Percentiles rank a stretch among this genome's conserved stretches.
Conservation (phyloP, 2,888 invertebrate genomes). For the Cheilosia impressa region DNA sequence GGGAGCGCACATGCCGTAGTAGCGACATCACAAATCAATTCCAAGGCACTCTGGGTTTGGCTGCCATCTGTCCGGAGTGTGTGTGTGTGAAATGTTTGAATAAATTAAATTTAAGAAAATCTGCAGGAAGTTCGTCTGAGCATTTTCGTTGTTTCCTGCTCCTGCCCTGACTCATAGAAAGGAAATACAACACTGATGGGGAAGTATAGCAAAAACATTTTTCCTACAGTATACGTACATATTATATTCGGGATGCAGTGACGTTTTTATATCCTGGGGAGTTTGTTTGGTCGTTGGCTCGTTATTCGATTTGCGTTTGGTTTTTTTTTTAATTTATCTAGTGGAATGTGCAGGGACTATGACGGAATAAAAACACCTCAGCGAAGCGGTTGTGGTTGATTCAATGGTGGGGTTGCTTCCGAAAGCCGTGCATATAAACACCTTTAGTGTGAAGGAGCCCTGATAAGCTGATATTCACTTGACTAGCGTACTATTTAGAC, state of each 20-base stretch:
- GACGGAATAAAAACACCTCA: conserved; percentile 47
- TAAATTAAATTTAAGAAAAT: conserved; percentile 83
- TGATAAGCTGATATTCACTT: too few relatives aligned
- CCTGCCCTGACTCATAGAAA: conserved; percentile 9
- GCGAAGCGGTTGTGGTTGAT: conserved; percentile 47
- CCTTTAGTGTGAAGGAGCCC: too few relatives aligned
- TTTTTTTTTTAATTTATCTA: conserved; percentile 29
- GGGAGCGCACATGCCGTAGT: conserved; percentile 44
- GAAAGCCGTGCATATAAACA: background rate
- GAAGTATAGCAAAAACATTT: conserved; percentile 40
- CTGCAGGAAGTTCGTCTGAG: conserved; percentile 83
- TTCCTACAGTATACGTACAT: conserved; percentile 3
- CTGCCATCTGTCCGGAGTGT: conserved; percentile 66
- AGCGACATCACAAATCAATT: conserved; percentile 71
- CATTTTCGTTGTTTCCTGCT: conserved; percentile 70
- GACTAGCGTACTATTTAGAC: too few relatives aligned
- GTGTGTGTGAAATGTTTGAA: conserved; percentile 79
- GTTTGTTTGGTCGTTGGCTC: conserved; percentile 45
- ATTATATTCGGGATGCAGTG: conserved; percentile 46
- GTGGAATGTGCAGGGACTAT: conserved; percentile 32
- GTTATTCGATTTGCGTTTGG: conserved; percentile 60
- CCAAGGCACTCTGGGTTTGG: conserved; percentile 13
- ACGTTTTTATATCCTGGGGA: conserved; percentile 37
- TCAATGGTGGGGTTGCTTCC: background rate
- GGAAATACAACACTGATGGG: conserved; percentile 27